phyloP scores from a whole-genome alignment of 2,797 vertebrate species.

The Triplophysa bombifrons region DNA sequence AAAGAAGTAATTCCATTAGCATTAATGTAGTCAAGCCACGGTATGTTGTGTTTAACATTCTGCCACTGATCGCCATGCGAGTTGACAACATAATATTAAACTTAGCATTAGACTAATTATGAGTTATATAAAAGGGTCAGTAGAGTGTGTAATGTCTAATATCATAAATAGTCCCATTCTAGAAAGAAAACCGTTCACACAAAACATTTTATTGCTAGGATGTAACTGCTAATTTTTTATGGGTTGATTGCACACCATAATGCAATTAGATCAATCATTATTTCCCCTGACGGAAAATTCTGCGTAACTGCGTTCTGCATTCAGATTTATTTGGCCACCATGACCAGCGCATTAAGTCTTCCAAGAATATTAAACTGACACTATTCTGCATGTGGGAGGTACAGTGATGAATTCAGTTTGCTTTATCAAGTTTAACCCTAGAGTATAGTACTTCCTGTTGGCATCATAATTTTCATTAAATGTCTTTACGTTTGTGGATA shows the following conservation, averaged over 20 bases:
- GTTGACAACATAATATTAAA: constrained; percentile 48
- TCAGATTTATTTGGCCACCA: constrained; percentile 1
- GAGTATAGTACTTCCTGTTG: neutral
- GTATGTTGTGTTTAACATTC: constrained; percentile 46
- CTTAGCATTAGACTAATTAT: constrained; percentile 52
- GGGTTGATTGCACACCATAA: constrained; percentile 24
- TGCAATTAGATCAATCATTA: constrained; percentile 40
- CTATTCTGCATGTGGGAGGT: neutral
- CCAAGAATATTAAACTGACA: constrained; percentile 16
- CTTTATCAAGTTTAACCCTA: neutral
- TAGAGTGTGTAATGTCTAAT: constrained; percentile 32
- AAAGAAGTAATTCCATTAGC: constrained; percentile 50
- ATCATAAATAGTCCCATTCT: constrained; percentile 36
- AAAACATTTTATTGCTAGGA: constrained; percentile 23
- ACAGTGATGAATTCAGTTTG: constrained; percentile 10
- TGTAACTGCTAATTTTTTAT: constrained; percentile 30
- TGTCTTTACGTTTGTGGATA: neutral
- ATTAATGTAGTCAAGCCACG: constrained; percentile 43
- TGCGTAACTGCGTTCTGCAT: constrained; percentile 30
- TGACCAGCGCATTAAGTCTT: neutral
- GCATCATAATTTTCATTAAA: neutral
- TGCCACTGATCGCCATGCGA: constrained; percentile 48
- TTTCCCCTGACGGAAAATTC: constrained; percentile 30
- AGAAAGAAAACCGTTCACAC: constrained; percentile 32
- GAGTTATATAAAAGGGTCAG: constrained; percentile 40